Evolutionary conservation across 30 jellyfish, hydroid and myxozoan genomes (phyloP), one percentile per base, ranked within the genome.

Genomic region (Nemopilema nomurai): DNA sequence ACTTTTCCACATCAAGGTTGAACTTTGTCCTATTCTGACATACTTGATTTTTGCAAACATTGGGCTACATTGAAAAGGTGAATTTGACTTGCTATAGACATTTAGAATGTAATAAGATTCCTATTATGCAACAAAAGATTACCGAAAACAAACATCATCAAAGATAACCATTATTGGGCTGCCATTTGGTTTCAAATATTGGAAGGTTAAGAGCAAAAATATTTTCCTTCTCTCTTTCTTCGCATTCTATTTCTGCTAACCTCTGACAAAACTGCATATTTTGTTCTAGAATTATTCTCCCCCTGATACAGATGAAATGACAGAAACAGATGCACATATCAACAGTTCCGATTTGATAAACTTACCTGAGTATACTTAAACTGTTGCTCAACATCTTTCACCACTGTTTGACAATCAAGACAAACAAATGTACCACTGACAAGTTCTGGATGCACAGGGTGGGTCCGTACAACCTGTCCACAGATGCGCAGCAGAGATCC

Each of bases 401-500:
- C 69, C 30, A 91, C 96, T 16, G 98, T 91, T 53, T 90, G 98
- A 69, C 99, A 96, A 62, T 96, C 99, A 28, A 92, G 86, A 70
- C 99, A 96, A 28, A 74, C 62, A 72, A 96, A 96, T 8, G 99
- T 96, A 52, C 98, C 99, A 87, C 96, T 89, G 32, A 96, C 97
- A 33, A 96, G 96, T 33, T 91, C 98, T 18, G 99, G 99, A 80
- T 96, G 98, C 32, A 96, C 99, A 25, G 99, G 99, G 74, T 92
- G 99, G 1, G 99, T 92, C 32, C 99, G 77, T 16, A 96, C 99
- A 74, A 96, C 99, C 82, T 96, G 99, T 13, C 99, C 99, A 77
- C 96, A 89, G 49, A 96, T 96, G 24, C 98, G 96, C 62, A 96
- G 69, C 21, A 96, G 88, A 3, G 97, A 22, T 19, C 99, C 99